Base-by-base conservation (phyloP, 2,113 vertebrate species). In the Xiphias gladius region DNA sequence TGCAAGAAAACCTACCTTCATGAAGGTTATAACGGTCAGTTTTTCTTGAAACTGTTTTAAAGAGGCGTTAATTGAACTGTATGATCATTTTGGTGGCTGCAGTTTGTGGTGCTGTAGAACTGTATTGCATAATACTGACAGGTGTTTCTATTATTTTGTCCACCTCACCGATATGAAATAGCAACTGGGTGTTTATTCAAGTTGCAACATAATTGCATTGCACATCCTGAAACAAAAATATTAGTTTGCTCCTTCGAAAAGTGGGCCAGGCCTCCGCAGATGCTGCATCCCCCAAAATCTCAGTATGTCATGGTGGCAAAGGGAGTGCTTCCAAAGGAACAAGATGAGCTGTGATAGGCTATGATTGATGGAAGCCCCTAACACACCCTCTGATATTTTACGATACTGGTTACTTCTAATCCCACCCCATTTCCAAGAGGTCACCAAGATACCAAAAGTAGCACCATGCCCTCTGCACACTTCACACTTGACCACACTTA, bases 371-470 rank as follows among this genome's bases (percentile, higher is more conserved):
- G 12, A 24, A 57, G 50, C 13, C 54, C 24, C 26, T 28, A 28
- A 28, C 12, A 17, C 32, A 61, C 30, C 16, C 30, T 12, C 26
- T 46, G 58, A 26, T 43, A 16, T 63, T 65, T 32, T 37, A 35
- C 14, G 46, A 52, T n/a, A 62, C 32, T 43, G 59, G 16, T 54
- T 37, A 52, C 39, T 46, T 62, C 46, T 69, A 68, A 59, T 74
- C 65, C 24, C 79, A 71, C 41, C 64, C 43, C 46, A 71, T 78
- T 73, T 86, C 28, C 58, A 64, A 66, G 50, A 65, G 46, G 55
- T 86, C 55, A 70, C 64, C 46, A 43, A 70, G 32, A 69, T 11
- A 67, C 57, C 54, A 54, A 59, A 79, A 67, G 66, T 26, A 48
- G 22, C 35, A 48, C 62, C 20, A 26, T 1, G 20, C 35, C 57